Percentiles rank a stretch among this genome's conserved stretches.
phyloP scores from a whole-genome alignment of 2,888 invertebrate genomes.

The Dromius quadrimaculatus region DNA sequence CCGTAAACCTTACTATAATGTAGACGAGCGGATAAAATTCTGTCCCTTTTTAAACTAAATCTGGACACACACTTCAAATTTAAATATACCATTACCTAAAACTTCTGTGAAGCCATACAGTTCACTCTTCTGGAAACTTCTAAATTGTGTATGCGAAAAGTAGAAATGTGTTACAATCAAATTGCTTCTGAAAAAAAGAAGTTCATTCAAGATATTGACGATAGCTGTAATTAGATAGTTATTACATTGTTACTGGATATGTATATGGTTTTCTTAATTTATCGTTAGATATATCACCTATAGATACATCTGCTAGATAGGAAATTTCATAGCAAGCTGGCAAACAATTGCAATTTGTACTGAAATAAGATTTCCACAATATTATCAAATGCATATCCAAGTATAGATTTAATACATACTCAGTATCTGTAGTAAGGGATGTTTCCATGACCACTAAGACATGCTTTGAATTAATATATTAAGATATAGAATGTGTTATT shows the following conservation, averaged over 20 bases:
- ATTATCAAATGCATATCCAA: neutral
- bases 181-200: slow-evolving; percentile 72
- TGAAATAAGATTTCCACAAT: slow-evolving; percentile 21
- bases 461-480: neutral
- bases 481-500: too few species aligned
- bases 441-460: slow-evolving; percentile 29
- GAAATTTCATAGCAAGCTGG: slow-evolving; percentile 81
- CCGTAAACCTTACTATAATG: too few species aligned
- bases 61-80: too few species aligned
- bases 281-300: slow-evolving; percentile 60
- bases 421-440: neutral
- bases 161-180: slow-evolving; percentile 81
- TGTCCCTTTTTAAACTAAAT: too few species aligned
- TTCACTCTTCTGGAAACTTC: slow-evolving; percentile 80
- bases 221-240: too few species aligned
- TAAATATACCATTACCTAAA: slow-evolving; percentile 74
- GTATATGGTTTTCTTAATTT: slow-evolving; percentile 36
- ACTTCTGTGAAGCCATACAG: slow-evolving; percentile 87
- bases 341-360: slow-evolving; percentile 68
- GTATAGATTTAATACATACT: slow-evolving; percentile 11
- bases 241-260: too few species aligned
- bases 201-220: too few species aligned
- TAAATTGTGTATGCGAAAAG: slow-evolving; percentile 78
- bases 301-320: slow-evolving; percentile 73
- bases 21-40: too few species aligned